phyloP scores from a whole-genome alignment of 2,888 invertebrate genomes.

The Spodoptera littoralis region DNA sequence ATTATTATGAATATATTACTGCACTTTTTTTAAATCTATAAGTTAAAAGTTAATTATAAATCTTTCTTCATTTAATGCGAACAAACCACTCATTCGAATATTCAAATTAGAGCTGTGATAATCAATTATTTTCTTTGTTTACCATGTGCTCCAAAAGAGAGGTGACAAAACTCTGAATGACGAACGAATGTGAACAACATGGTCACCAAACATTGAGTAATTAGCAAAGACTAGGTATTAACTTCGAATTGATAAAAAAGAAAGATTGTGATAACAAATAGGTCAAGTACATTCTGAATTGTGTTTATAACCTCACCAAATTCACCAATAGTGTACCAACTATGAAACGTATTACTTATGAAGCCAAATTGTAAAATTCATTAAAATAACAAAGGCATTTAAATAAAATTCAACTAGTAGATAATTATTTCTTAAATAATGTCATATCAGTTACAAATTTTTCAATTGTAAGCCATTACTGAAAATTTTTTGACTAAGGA shows the following conservation, averaged over 20 bases:
- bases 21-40: too few species aligned
- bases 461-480: too few species aligned
- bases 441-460: too few species aligned
- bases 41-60: too few species aligned
- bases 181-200: conserved; percentile 9
- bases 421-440: too few species aligned
- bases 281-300: conserved; percentile 37
- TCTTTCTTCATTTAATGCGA: too few species aligned
- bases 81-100: too few species aligned
- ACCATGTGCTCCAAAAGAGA: not conserved
- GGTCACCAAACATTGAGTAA: conserved; percentile 19
- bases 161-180: conserved; percentile 4
- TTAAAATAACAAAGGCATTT: not conserved
- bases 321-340: not conserved
- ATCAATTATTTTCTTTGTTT: not conserved
- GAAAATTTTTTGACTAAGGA: too few species aligned
- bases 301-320: conserved; percentile 1
- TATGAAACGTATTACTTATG: too few species aligned
- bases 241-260: conserved; percentile 29
- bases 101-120: not conserved
- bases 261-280: conserved; percentile 23
- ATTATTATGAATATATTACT: too few species aligned
- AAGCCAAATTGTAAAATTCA: too few species aligned
- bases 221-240: conserved; percentile 25
- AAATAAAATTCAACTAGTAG: not conserved